Base-by-base conservation (phyloP, 2,113 vertebrate species). In the Chunga burmeisteri region DNA sequence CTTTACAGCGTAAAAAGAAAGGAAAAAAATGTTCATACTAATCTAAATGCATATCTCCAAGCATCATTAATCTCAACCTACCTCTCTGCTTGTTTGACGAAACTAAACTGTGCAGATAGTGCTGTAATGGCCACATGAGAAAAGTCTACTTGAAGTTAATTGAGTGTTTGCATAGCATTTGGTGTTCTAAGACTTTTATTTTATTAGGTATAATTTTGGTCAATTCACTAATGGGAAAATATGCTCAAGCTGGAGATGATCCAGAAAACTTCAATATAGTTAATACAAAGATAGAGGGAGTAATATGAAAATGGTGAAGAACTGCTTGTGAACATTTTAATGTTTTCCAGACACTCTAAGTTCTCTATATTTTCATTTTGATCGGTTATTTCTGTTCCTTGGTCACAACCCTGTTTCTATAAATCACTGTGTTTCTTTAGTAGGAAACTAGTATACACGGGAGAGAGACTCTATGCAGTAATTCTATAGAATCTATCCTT, bases 101-200 rank as follows among this genome's bases (percentile, higher is more conserved):
- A 92, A 77, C 63, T 80, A 47, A 92, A 77, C 63, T 80, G 32
- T 77, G 70, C 59, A 74, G 58, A 72, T 71, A 87, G 56, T 61
- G 29, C 18, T 82, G 36, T 34, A 62, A 29, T 30, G 21, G 59
- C 74, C 72, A 68, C 47, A 78, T 80, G 75, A 78, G 79, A 88
- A 90, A 81, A 83, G 59, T 78, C 74, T 90, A 20, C 63, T 85
- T 83, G 46, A 65, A 88, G 55, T 83, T 96, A 96, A 94, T 83
- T 66, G 50, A 62, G 47, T 95, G 50, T 88, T 92, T 91, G 44
- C 36, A 67, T 30, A 83, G 44, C 0, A 4, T 86, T 93, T 68
- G 38, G 55, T 86, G 40, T 86, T 90, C 36, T 81, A 67, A 86
- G 65, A 17, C 29, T 92, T 85, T 26, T 90, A 77, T 25, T 95